phyloP scores from a whole-genome alignment of 2,888 invertebrate genomes.

The Polietes domitor region DNA sequence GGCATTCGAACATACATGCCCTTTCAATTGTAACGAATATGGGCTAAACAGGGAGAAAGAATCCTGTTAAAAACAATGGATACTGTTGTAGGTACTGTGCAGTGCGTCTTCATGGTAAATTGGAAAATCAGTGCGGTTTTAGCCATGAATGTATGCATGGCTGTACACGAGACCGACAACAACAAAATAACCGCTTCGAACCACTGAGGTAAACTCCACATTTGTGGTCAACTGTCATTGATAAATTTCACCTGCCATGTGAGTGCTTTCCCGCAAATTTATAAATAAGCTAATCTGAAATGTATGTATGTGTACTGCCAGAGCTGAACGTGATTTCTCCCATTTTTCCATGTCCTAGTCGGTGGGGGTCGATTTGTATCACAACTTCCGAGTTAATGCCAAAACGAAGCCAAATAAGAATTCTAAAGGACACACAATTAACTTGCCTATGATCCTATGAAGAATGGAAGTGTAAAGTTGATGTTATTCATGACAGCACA shows the following conservation, averaged over 20 bases:
- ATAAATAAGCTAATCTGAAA: constrained; percentile 59
- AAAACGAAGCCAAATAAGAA: background rate
- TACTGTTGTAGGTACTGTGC: background rate
- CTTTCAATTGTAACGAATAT: background rate
- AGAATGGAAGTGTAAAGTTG: background rate
- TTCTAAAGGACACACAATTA: constrained; percentile 25
- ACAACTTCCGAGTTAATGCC: background rate
- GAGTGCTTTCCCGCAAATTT: constrained; percentile 65
- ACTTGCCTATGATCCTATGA: background rate
- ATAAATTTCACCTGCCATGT: constrained; percentile 68
- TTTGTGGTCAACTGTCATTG: constrained; percentile 65
- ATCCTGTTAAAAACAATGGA: constrained; percentile 32
- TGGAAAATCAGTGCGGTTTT: constrained; percentile 59
- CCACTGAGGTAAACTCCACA: constrained; percentile 41
- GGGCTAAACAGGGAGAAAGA: background rate
- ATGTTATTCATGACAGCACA: background rate
- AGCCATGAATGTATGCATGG: background rate
- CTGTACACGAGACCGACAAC: constrained; percentile 1
- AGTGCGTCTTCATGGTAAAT: constrained; percentile 54
- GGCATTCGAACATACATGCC: too few species aligned
- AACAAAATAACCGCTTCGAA: background rate
- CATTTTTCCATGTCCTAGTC: background rate
- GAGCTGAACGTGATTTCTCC: background rate
- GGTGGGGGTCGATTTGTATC: background rate
- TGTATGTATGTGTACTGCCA: background rate